Percentiles rank a stretch among this genome's conserved stretches.
Evolutionary conservation across 2,113 vertebrate species (phyloP).

Genomic region (Leucopsar rothschildi): DNA sequence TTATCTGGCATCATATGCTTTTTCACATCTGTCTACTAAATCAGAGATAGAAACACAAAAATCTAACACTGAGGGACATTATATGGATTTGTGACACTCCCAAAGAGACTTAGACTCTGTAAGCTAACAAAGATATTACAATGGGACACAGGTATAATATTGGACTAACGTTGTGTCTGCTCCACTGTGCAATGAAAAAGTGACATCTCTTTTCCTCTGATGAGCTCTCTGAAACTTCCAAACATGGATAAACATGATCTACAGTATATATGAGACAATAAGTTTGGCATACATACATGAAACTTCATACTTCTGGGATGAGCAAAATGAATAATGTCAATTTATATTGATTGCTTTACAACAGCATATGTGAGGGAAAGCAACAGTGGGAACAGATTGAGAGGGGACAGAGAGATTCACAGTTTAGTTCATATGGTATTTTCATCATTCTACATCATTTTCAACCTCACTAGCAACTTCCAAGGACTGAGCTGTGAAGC

Average conservation of each 20-base stretch:
- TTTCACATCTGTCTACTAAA: conserved; percentile 64
- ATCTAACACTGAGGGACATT: background rate
- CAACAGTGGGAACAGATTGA: background rate
- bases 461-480: background rate
- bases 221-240: conserved; percentile 30
- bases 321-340: conserved; percentile 9
- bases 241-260: conserved; percentile 42
- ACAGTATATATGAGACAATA: conserved; percentile 18
- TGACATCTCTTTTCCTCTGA: background rate
- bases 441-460: background rate
- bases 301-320: conserved; percentile 45
- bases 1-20: conserved; percentile 31
- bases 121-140: conserved; percentile 11
- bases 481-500: background rate
- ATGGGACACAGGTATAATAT: background rate
- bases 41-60: conserved; percentile 44
- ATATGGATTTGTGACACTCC: conserved; percentile 38
- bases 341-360: conserved; percentile 23
- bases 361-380: background rate
- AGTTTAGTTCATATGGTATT: background rate
- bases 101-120: background rate
- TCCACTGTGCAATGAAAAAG: conserved; percentile 2
- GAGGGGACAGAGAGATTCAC: background rate
- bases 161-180: background rate
- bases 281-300: conserved; percentile 33